Conservation (phyloP, 1,140 invertebrate genomes). For the Drosophila mayri region DNA sequence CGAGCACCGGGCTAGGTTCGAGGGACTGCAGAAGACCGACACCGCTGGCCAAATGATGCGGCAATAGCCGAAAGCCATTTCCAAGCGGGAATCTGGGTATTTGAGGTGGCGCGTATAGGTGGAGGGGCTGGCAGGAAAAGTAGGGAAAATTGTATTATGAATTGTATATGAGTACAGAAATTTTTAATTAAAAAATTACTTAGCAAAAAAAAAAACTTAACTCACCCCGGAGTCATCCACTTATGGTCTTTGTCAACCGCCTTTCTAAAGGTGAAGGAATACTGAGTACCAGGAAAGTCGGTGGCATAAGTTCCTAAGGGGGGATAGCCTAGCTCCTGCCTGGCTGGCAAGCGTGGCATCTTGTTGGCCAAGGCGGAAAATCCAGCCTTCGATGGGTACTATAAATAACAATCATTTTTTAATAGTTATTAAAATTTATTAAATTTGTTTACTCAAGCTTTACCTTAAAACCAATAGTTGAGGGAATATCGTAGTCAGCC, state of each 20-base stretch:
- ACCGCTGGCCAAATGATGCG: slow-evolving; percentile 69
- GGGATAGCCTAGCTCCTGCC: slow-evolving; percentile 32
- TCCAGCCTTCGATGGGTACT: slow-evolving; percentile 73
- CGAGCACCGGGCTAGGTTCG: slow-evolving; percentile 43
- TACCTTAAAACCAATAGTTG: slow-evolving; percentile 56
- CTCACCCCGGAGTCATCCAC: slow-evolving; percentile 72
- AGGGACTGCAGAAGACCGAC: slow-evolving; percentile 59
- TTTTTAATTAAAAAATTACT: background rate
- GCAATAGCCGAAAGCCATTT: slow-evolving; percentile 55
- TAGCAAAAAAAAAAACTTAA: background rate
- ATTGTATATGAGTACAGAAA: background rate
- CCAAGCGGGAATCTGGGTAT: slow-evolving; percentile 50
- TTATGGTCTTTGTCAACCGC: slow-evolving; percentile 21
- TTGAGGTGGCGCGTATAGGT: slow-evolving; percentile 59
- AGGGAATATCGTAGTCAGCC: slow-evolving; percentile 44
- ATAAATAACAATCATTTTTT: background rate
- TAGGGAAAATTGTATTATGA: background rate
- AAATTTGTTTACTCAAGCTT: no score
- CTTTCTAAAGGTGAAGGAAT: slow-evolving; percentile 51
- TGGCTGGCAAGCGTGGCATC: slow-evolving; percentile 50
- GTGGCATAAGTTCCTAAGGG: slow-evolving; percentile 64
- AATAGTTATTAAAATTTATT: no score
- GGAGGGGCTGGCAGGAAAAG: slow-evolving; percentile 39
- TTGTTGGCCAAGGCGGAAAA: slow-evolving; percentile 74
- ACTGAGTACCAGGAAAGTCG: slow-evolving; percentile 8